These are phyloP conservation scores for Cyphomyrus plagiostoma DNA, from an alignment of 2,113 vertebrate species.

Conservation along the genomic window DNA sequence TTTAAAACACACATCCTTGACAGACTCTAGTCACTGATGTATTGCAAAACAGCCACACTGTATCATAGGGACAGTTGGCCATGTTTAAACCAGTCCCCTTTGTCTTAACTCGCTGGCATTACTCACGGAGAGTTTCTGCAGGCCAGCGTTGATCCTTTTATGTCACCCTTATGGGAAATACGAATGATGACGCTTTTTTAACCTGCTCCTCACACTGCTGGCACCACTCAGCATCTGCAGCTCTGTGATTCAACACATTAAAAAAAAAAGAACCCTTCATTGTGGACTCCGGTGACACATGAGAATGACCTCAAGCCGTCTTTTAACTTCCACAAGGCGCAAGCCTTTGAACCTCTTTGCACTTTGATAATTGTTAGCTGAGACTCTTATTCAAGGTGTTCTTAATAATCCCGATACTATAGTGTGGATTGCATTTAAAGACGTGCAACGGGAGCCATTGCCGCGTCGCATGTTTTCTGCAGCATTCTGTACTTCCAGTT, in stretches of 20 bases:
- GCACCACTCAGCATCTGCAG: slow-evolving; percentile 1
- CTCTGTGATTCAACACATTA: not conserved
- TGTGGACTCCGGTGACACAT: not conserved
- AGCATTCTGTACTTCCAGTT: not conserved
- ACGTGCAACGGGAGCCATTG: not conserved
- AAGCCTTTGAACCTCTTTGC: not conserved
- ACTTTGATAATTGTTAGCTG: not conserved
- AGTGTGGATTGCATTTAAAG: not conserved
- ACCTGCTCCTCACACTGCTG: slow-evolving; percentile 13
- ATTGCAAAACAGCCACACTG: slow-evolving; percentile 8
- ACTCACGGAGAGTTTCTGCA: not conserved
- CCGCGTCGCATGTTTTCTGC: not conserved
- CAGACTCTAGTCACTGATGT: not conserved
- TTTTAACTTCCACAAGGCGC: not conserved
- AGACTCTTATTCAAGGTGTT: not conserved
- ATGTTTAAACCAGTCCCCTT: not conserved
- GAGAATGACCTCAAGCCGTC: slow-evolving; percentile 5
- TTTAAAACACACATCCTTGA: slow-evolving; percentile 10
- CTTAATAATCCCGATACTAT: not conserved
- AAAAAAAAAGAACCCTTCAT: not conserved
- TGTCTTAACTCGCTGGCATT: slow-evolving; percentile 3
- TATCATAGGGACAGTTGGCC: not conserved
- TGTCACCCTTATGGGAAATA: slow-evolving; percentile 6
- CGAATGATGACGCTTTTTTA: slow-evolving; percentile 14
- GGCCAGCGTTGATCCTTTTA: not conserved